Evolutionary conservation across 2,797 vertebrate genomes (phyloP).

Genomic region (Miopithecus talapoin): DNA sequence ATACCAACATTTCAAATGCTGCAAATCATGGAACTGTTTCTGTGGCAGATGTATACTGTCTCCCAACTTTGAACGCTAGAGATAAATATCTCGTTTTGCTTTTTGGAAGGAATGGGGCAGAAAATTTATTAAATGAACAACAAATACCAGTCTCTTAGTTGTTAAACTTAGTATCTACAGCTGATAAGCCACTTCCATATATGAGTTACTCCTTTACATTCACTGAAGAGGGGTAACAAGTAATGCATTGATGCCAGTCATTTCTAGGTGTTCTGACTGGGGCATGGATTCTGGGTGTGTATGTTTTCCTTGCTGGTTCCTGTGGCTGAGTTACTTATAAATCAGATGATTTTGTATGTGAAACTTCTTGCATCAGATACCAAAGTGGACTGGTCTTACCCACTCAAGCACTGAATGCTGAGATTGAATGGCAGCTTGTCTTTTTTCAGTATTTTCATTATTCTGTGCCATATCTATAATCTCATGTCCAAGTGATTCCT

Average conservation of each 20-base stretch:
- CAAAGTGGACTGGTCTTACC: background rate
- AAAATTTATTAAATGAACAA: background rate
- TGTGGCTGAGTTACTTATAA: background rate
- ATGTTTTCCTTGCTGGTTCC: background rate
- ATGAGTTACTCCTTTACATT: background rate
- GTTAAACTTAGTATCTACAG: background rate
- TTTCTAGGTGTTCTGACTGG: background rate
- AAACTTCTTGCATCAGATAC: background rate
- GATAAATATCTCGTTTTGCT: background rate
- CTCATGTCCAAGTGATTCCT: slow-evolving; percentile 63
- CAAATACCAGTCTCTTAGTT: background rate
- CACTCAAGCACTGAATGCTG: slow-evolving; percentile 79
- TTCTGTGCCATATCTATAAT: slow-evolving; percentile 55
- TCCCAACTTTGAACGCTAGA: background rate
- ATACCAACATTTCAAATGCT: background rate
- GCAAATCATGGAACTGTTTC: background rate
- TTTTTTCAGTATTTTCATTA: slow-evolving; percentile 3
- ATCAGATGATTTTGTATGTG: background rate
- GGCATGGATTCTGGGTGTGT: background rate
- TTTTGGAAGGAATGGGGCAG: background rate
- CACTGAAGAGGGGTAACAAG: background rate
- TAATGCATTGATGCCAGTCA: too few relatives aligned
- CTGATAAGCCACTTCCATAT: background rate
- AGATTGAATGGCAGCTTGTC: slow-evolving; percentile 26
- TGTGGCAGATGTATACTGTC: background rate